A percentile compares a stretch with the other conserved stretches of the same genome.
These are phyloP conservation scores for Oedothorax gibbosus DNA, from an alignment of 1,140 invertebrate species.

Conservation along the genomic window DNA sequence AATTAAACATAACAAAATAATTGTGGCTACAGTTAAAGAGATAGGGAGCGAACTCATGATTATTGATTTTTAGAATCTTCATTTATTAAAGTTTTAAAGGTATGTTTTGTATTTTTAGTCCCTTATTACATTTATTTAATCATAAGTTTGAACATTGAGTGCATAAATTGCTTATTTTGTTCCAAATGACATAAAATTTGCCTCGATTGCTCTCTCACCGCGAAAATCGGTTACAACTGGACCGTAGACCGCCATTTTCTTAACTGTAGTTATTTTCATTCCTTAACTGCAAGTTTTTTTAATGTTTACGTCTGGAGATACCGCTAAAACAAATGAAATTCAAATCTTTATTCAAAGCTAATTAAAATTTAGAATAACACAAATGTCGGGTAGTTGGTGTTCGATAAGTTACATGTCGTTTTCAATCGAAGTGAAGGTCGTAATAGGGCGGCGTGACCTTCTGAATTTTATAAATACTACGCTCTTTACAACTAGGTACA, in stretches of 20 bases:
- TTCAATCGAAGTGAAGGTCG: neutral
- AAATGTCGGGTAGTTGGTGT: neutral
- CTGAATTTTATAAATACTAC: too few species aligned
- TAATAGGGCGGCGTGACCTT: neutral
- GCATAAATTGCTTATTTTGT: neutral
- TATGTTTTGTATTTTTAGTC: neutral
- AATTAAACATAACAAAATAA: constrained; percentile 10
- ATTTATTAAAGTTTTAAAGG: neutral
- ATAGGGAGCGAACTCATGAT: neutral
- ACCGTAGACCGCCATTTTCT: constrained; percentile 57
- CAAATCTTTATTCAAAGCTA: neutral
- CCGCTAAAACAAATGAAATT: constrained; percentile 29
- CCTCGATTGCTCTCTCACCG: neutral
- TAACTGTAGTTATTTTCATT: constrained; percentile 59
- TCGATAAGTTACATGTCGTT: neutral
- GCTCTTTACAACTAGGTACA: neutral
- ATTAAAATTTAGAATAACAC: neutral
- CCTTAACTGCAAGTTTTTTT: constrained; percentile 50
- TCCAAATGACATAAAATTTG: neutral
- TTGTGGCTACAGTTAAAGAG: constrained; percentile 53
- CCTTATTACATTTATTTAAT: neutral
- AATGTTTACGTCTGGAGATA: constrained; percentile 15
- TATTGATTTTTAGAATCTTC: constrained; percentile 12
- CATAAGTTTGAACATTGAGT: neutral
- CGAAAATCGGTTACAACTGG: neutral